Conservation (phyloP, 2,113 vertebrate genomes). For the Cynocephalus volans region DNA sequence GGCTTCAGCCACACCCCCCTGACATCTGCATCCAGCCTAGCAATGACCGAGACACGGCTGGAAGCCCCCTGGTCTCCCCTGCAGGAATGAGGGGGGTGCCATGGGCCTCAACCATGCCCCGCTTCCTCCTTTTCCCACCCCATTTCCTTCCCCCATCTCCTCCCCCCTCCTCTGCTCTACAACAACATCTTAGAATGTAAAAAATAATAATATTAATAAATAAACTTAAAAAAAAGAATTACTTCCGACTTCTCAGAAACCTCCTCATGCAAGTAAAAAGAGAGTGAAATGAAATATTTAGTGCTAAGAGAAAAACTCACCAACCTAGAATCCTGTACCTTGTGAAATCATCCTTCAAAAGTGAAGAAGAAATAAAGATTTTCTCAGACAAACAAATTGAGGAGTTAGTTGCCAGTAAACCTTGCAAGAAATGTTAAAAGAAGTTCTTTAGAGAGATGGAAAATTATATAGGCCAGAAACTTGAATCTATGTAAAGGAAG, state of each 20-base stretch:
- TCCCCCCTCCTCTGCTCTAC: too few species aligned
- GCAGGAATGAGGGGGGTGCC: too few species aligned
- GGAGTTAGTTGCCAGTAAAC: neutral
- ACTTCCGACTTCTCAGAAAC: neutral
- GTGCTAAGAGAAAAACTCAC: neutral
- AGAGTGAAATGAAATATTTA: neutral
- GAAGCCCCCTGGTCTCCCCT: too few species aligned
- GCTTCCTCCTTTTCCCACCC: too few species aligned
- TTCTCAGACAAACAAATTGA: neutral
- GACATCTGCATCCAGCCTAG: too few species aligned
- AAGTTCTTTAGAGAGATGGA: neutral
- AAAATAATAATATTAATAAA: too few species aligned
- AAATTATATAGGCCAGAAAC: neutral
- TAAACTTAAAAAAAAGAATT: neutral
- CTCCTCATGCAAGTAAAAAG: neutral
- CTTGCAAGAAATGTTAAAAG: constrained; percentile 35
- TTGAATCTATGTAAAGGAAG: neutral
- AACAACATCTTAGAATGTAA: too few species aligned
- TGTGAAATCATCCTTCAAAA: neutral
- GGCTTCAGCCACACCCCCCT: too few species aligned
- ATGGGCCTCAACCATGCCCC: too few species aligned
- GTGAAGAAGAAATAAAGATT: neutral
- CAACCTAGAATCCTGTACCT: neutral
- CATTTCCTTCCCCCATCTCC: too few species aligned
- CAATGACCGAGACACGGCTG: too few species aligned